phyloP scores from a whole-genome alignment of 2,888 invertebrate genomes.

The Eupithecia pulchellata region DNA sequence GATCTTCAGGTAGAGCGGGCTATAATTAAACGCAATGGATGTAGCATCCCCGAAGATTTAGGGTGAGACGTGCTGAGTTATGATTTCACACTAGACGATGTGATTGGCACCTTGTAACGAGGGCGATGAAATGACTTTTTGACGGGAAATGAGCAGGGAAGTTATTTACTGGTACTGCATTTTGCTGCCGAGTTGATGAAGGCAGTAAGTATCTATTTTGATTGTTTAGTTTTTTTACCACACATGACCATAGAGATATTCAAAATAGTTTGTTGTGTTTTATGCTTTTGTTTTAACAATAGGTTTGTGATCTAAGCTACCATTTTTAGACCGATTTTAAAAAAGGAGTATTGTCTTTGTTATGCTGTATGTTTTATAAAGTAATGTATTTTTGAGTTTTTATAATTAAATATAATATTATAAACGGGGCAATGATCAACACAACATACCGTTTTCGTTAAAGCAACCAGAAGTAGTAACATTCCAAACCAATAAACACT shows the following conservation, averaged over 20 bases:
- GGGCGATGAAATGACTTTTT: conserved; percentile 67
- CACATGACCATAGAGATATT: too few relatives aligned
- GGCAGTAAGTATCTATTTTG: neutral
- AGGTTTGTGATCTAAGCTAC: too few relatives aligned
- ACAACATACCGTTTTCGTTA: neutral
- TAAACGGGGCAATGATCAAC: too few relatives aligned
- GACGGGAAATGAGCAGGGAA: conserved; percentile 49
- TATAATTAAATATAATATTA: too few relatives aligned
- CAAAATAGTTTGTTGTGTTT: too few relatives aligned
- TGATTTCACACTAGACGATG: conserved; percentile 78
- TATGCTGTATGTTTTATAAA: too few relatives aligned
- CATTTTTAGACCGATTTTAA: too few relatives aligned
- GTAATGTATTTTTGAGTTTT: too few relatives aligned
- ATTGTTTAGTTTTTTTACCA: neutral
- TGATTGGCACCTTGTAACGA: conserved; percentile 81
- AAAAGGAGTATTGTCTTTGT: too few relatives aligned
- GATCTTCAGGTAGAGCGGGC: conserved; percentile 81
- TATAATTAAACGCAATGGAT: conserved; percentile 85
- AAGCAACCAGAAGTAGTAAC: neutral
- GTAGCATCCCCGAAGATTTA: conserved; percentile 81
- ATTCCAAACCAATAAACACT: conserved; percentile 7
- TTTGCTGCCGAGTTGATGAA: neutral
- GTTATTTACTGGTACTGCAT: conserved; percentile 5
- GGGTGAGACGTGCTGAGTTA: conserved; percentile 79
- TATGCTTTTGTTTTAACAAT: too few relatives aligned